phyloP scores from a whole-genome alignment of 2,888 invertebrate species.

The Dicranocentrus wangi region DNA sequence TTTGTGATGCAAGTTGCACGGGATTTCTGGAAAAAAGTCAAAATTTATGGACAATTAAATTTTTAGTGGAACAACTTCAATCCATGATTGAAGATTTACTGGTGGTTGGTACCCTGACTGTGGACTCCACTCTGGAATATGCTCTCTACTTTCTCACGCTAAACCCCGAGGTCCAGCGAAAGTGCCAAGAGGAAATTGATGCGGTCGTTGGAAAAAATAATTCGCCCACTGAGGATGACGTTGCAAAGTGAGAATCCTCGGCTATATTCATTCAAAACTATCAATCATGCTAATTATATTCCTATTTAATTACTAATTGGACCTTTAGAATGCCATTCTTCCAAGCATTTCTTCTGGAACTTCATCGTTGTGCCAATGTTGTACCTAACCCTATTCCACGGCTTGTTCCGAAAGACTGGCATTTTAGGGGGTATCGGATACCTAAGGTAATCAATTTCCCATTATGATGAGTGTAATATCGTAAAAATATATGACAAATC shows the following conservation, averaged over 20 bases:
- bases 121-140: conserved; percentile 56
- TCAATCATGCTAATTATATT: not conserved
- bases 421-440: conserved; percentile 52
- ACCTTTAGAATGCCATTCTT: conserved; percentile 52
- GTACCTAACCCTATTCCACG: conserved; percentile 62
- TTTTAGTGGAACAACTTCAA: conserved; percentile 54
- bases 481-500: not conserved
- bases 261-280: no score
- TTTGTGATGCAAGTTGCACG: not conserved
- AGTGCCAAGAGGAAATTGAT: conserved; percentile 59
- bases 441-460: conserved; percentile 52
- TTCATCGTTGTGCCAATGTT: conserved; percentile 54
- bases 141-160: conserved; percentile 49
- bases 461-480: not conserved
- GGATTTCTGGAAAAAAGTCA: not conserved
- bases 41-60: not conserved
- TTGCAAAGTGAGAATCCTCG: conserved; percentile 43
- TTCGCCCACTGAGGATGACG: conserved; percentile 56
- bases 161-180: conserved; percentile 55
- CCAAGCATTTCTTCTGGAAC: conserved; percentile 61
- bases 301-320: not conserved
- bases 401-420: conserved; percentile 35
- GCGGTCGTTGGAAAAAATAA: conserved; percentile 27
- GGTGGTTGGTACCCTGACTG: conserved; percentile 40
- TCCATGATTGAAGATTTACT: conserved; percentile 59